Evolutionary conservation across 2,797 vertebrate genomes (phyloP).

Genomic region (Amblyopsis hoosieri): DNA sequence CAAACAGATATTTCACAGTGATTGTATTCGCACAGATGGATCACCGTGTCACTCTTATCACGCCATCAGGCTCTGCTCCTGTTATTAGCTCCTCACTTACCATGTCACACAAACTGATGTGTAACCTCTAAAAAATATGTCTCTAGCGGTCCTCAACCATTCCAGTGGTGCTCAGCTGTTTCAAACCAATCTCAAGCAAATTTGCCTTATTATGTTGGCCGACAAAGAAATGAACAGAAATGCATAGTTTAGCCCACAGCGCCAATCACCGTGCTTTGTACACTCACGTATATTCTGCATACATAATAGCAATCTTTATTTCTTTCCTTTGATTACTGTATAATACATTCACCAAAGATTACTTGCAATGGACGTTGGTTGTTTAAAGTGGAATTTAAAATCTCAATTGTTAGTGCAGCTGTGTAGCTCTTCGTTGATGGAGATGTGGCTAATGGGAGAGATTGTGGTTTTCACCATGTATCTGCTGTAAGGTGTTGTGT

Average conservation of each 20-base stretch:
- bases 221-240: not conserved
- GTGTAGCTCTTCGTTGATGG: slow-evolving; percentile 50
- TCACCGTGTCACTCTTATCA: not conserved
- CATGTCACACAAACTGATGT: slow-evolving; percentile 26
- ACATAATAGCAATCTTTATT: slow-evolving; percentile 12
- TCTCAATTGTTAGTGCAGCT: slow-evolving; percentile 44
- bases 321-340: slow-evolving; percentile 8
- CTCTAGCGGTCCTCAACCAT: slow-evolving; percentile 5
- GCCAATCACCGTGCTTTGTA: slow-evolving; percentile 1
- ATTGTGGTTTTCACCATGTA: slow-evolving; percentile 38
- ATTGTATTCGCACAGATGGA: not conserved
- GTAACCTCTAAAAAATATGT: slow-evolving; percentile 22
- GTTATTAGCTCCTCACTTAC: slow-evolving; percentile 5
- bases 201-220: slow-evolving; percentile 5
- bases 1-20: not conserved
- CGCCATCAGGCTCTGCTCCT: not conserved
- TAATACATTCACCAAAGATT: slow-evolving; percentile 21
- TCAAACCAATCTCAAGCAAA: not conserved
- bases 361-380: slow-evolving; percentile 22
- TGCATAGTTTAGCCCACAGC: slow-evolving; percentile 12
- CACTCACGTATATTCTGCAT: slow-evolving; percentile 20
- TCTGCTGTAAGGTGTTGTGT: slow-evolving; percentile 31
- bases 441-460: slow-evolving; percentile 38
- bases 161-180: slow-evolving; percentile 5
- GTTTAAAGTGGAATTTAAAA: slow-evolving; percentile 43